Evolutionary conservation across 1,140 invertebrate species (phyloP).

Genomic region (Chionoecetes opilio): DNA sequence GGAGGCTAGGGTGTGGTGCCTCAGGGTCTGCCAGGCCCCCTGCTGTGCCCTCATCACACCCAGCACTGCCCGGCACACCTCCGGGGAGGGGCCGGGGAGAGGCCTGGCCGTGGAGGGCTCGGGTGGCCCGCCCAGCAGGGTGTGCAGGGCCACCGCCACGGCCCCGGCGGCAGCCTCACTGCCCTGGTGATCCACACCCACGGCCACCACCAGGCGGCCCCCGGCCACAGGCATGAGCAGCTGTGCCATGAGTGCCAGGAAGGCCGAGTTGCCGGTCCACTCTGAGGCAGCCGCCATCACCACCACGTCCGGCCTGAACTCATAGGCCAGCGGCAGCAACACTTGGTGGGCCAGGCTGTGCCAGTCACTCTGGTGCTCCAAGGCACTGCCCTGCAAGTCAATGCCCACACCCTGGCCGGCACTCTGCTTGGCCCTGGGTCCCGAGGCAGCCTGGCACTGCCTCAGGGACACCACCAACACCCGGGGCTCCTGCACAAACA

Average conservation of each 20-base stretch:
- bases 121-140: conserved; percentile 44
- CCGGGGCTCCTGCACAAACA: conserved; percentile 89
- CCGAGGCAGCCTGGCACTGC: conserved; percentile 86
- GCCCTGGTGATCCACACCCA: conserved; percentile 15
- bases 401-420: neutral
- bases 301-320: conserved; percentile 62
- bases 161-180: neutral
- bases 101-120: neutral
- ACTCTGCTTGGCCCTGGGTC: neutral
- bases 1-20: conserved; percentile 37
- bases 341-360: conserved; percentile 56
- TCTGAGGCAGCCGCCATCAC: conserved; percentile 28
- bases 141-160: conserved; percentile 23
- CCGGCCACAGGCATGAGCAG: conserved; percentile 55
- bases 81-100: neutral
- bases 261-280: conserved; percentile 36
- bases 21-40: conserved; percentile 40
- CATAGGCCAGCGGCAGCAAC: conserved; percentile 70
- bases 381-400: conserved; percentile 86
- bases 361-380: conserved; percentile 84
- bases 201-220: conserved; percentile 33
- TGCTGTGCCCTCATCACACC: conserved; percentile 20
- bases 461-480: conserved; percentile 94
- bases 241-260: conserved; percentile 51
- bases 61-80: conserved; percentile 31